phyloP scores from a whole-genome alignment of 2,888 invertebrate species.

The Clepsis dumicolana region DNA sequence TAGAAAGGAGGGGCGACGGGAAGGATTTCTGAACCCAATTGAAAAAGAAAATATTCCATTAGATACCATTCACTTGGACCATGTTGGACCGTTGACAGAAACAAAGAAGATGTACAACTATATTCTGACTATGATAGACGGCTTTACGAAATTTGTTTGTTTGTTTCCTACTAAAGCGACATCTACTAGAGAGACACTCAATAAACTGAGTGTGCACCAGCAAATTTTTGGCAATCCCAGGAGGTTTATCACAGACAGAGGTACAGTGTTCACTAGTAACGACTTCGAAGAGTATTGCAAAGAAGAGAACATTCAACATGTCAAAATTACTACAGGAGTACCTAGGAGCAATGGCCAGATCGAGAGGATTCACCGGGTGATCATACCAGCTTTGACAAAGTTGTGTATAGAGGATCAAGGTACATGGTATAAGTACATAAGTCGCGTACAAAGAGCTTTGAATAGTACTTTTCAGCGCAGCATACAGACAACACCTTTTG shows the following conservation, averaged over 20 bases:
- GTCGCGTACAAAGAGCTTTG: too few relatives aligned
- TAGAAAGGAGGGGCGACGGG: not conserved
- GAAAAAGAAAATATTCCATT: conserved; percentile 7
- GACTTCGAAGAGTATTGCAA: not conserved
- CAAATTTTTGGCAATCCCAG: conserved; percentile 15
- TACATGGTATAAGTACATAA: not conserved
- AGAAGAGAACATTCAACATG: not conserved
- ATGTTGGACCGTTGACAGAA: conserved; percentile 7
- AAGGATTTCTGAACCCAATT: conserved; percentile 4
- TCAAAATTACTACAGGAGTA: conserved; percentile 1
- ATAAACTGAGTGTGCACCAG: not conserved
- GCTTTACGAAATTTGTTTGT: conserved; percentile 5
- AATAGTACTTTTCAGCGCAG: too few relatives aligned
- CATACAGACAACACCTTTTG: too few relatives aligned
- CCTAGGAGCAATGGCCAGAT: not conserved
- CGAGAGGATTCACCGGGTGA: not conserved
- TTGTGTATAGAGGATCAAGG: not conserved
- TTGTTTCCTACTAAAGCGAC: not conserved
- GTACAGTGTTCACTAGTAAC: not conserved
- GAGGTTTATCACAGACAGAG: not conserved
- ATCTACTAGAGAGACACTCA: not conserved
- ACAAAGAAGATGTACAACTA: conserved; percentile 12
- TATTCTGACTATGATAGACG: conserved; percentile 5
- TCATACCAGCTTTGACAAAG: not conserved
- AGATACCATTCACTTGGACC: conserved; percentile 7